A percentile compares a stretch with the other conserved stretches of the same genome.
phyloP scores from a whole-genome alignment of 2,113 vertebrate species.

The Smithornis capensis region DNA sequence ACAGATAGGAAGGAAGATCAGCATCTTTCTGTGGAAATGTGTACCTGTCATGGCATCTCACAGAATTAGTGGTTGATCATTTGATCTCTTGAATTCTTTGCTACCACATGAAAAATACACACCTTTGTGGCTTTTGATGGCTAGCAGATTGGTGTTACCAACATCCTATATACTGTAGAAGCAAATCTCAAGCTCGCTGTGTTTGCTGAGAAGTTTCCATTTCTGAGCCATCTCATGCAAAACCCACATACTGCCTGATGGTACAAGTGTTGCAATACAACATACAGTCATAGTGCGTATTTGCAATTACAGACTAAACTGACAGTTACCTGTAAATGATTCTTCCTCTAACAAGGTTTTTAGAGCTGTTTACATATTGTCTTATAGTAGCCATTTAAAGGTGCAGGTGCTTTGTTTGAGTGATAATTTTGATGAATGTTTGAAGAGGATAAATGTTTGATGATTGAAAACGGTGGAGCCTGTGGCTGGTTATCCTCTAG shows the following conservation, averaged over 20 bases:
- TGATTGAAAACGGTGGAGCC: background rate
- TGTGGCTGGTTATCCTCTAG: background rate
- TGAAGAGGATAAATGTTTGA: background rate
- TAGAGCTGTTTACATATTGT: background rate
- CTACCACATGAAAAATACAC: conserved; percentile 55
- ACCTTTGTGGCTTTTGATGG: conserved; percentile 52
- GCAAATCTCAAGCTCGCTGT: conserved; percentile 48
- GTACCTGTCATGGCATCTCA: background rate
- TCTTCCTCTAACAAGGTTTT: background rate
- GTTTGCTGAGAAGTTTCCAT: conserved; percentile 58
- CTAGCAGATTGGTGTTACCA: conserved; percentile 32
- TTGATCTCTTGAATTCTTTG: conserved; percentile 47
- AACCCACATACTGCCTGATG: conserved; percentile 17
- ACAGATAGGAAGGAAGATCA: background rate
- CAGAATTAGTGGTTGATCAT: background rate
- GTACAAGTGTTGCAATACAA: conserved; percentile 74
- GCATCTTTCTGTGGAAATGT: background rate
- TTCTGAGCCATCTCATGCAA: conserved; percentile 68
- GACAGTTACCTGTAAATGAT: background rate
- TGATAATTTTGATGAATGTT: background rate
- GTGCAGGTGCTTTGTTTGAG: background rate
- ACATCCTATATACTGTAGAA: conserved; percentile 10
- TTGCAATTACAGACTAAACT: background rate
- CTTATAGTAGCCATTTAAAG: background rate
- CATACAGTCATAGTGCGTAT: background rate